Percentiles rank a stretch among this genome's conserved stretches.
Conservation (phyloP, 37 sponge, comb jelly and placozoan species). For the Cladorhizidae sp. region DNA sequence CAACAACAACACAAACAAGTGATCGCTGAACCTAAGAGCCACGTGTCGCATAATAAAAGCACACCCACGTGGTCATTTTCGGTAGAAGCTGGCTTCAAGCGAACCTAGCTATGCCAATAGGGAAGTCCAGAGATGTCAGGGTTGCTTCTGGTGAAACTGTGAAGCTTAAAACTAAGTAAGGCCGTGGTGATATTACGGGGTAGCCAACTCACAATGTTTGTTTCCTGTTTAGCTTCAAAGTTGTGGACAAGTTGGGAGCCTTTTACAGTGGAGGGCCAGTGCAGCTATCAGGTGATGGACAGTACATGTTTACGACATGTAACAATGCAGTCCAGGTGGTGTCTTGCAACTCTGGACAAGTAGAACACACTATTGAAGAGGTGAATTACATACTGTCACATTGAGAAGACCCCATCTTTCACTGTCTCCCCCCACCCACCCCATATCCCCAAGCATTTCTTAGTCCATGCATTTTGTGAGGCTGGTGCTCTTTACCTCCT, state of each 20-base stretch:
- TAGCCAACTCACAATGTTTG: not conserved
- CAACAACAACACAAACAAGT: too few relatives aligned
- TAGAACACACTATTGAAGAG: conserved; percentile 61
- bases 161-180: conserved; percentile 47
- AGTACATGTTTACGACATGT: conserved; percentile 70
- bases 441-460: too few relatives aligned
- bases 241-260: conserved; percentile 61
- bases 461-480: too few relatives aligned
- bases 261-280: conserved; percentile 87
- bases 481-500: too few relatives aligned
- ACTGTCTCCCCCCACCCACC: too few relatives aligned
- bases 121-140: conserved; percentile 30
- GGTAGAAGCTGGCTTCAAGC: not conserved
- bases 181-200: not conserved
- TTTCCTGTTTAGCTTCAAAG: conserved; percentile 53
- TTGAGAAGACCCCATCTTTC: too few relatives aligned
- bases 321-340: conserved; percentile 67
- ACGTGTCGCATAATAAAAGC: too few relatives aligned
- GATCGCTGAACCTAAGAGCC: too few relatives aligned
- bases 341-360: conserved; percentile 46
- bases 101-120: too few relatives aligned
- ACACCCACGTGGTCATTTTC: not conserved
- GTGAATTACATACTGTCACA: too few relatives aligned
- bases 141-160: conserved; percentile 43
- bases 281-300: conserved; percentile 51